Evolutionary conservation across 2,888 invertebrate genomes (phyloP).

Genomic region (Anoplius nigerrimus): DNA sequence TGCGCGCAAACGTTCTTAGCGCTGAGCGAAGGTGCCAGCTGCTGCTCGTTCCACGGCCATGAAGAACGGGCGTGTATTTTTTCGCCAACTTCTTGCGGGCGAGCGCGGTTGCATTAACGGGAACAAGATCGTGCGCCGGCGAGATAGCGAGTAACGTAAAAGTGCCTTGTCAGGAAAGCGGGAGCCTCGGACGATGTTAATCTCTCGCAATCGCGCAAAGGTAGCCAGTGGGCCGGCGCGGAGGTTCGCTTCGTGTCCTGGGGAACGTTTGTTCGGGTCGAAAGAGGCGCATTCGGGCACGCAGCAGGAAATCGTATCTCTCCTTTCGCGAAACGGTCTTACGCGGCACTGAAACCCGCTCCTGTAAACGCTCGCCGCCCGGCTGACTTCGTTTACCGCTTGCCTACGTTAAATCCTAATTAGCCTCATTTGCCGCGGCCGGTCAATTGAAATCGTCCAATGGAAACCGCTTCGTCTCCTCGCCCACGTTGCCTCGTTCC

Average conservation of each 20-base stretch:
- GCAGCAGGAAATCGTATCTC: conserved; percentile 17
- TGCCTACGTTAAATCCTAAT: conserved; percentile 59
- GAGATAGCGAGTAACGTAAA: conserved; percentile 21
- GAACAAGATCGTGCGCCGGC: conserved; percentile 2
- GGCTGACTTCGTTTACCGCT: conserved; percentile 51
- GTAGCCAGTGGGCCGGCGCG: not conserved
- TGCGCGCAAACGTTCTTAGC: no score
- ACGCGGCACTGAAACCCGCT: not conserved
- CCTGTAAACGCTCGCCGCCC: not conserved
- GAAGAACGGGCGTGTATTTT: no score
- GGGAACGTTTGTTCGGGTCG: not conserved
- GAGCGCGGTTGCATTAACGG: no score
- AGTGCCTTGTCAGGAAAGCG: conserved; percentile 37
- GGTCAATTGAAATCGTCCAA: no score
- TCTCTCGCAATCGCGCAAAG: conserved; percentile 7
- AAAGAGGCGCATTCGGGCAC: conserved; percentile 19
- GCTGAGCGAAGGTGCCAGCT: no score
- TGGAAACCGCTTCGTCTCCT: conserved; percentile 41
- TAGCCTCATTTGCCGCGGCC: conserved; percentile 46
- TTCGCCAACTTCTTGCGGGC: no score
- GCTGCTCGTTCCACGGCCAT: no score
- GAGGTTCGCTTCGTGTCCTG: not conserved
- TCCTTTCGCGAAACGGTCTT: conserved; percentile 23
- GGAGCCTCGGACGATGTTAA: conserved; percentile 26
- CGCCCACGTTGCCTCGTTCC: not conserved